Conservation (phyloP, 1,140 invertebrate genomes). For the Caenorhabditis brenneri region DNA sequence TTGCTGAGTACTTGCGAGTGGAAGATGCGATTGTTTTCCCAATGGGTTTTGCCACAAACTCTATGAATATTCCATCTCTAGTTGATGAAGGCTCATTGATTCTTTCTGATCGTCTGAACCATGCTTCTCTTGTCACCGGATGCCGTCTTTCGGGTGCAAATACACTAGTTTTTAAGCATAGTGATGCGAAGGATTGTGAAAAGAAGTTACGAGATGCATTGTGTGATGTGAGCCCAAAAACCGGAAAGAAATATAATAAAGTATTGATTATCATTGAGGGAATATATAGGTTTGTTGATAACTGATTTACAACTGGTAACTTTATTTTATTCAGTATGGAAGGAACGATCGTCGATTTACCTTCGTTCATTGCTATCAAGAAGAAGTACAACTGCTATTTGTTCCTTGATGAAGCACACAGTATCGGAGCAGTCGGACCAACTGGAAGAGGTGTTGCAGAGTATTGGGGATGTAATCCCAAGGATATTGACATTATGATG, state of each 20-base stretch:
- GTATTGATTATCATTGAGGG: constrained; percentile 72
- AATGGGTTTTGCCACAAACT: constrained; percentile 98
- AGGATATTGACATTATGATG: constrained; percentile 75
- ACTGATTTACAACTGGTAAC: too few species aligned
- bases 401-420: constrained; percentile 75
- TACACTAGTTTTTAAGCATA: constrained; percentile 73
- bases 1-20: constrained; percentile 87
- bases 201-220: constrained; percentile 71
- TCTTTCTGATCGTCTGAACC: constrained; percentile 69
- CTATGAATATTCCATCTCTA: constrained; percentile 87
- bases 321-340: too few species aligned
- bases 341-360: constrained; percentile 73
- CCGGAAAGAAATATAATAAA: constrained; percentile 71
- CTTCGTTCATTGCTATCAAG: constrained; percentile 73
- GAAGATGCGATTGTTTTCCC: constrained; percentile 93
- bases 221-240: constrained; percentile 72
- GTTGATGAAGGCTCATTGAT: constrained; percentile 75
- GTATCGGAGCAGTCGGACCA: constrained; percentile 74
- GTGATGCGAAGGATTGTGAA: constrained; percentile 73
- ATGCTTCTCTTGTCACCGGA: constrained; percentile 73
- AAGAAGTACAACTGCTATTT: constrained; percentile 75
- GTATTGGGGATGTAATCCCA: constrained; percentile 73
- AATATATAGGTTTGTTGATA: too few species aligned
- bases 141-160: constrained; percentile 72
- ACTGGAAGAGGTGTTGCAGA: constrained; percentile 73